Evolutionary conservation across 2,113 vertebrate genomes (phyloP).

Genomic region (Rhea pennata): DNA sequence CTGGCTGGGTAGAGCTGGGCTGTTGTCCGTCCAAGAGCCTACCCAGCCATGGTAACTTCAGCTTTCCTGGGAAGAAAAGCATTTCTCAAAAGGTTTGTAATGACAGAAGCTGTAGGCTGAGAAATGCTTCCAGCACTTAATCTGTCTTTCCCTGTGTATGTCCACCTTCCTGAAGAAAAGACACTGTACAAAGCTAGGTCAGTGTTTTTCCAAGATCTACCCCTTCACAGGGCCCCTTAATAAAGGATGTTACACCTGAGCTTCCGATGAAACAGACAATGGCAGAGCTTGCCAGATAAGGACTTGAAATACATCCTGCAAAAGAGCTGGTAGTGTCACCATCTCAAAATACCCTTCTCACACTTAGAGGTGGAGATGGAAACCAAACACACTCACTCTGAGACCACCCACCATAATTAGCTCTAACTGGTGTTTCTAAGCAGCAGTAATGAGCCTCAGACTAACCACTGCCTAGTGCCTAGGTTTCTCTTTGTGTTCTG

Average conservation of each 20-base stretch:
- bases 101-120: neutral
- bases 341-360: neutral
- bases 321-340: neutral
- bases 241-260: neutral
- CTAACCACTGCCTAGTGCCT: no score
- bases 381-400: neutral
- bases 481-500: neutral
- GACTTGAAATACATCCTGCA: neutral
- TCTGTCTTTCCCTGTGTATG: neutral
- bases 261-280: neutral
- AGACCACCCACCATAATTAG: neutral
- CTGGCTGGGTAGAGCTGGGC: neutral
- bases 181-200: neutral
- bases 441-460: neutral
- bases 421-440: neutral
- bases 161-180: neutral
- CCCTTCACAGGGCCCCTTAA: neutral
- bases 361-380: neutral
- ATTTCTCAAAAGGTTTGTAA: neutral
- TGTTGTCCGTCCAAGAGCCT: accelerated
- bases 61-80: neutral
- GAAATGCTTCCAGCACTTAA: neutral
- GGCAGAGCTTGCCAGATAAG: neutral
- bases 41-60: neutral
- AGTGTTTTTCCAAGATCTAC: neutral